These are phyloP conservation scores for Archivesica marissinica DNA, from an alignment of 1,140 invertebrate species.

Conservation along the genomic window DNA sequence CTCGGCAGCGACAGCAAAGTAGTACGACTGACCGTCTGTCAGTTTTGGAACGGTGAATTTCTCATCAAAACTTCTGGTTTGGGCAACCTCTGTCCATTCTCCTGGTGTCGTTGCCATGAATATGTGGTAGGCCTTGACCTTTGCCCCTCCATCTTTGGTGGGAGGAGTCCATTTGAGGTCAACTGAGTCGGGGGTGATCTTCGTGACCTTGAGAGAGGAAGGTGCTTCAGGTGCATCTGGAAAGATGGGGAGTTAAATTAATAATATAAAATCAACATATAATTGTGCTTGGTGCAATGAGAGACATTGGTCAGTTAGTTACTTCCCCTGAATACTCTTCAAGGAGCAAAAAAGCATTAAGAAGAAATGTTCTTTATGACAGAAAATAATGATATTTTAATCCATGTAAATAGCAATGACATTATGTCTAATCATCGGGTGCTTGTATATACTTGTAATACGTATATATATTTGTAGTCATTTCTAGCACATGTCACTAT, in stretches of 20 bases:
- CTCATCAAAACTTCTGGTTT: constrained; percentile 90
- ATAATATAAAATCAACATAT: not conserved
- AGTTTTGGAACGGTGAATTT: constrained; percentile 93
- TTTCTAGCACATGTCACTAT: too few relatives aligned
- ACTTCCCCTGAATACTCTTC: too few relatives aligned
- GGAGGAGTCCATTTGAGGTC: constrained; percentile 97
- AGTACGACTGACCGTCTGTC: constrained; percentile 93
- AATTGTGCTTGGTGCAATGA: too few relatives aligned
- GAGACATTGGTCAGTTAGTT: too few relatives aligned
- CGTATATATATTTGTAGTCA: too few relatives aligned
- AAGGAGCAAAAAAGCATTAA: too few relatives aligned
- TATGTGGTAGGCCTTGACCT: constrained; percentile 87
- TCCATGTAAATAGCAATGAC: too few relatives aligned
- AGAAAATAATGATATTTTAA: too few relatives aligned
- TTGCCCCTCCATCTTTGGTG: constrained; percentile 95
- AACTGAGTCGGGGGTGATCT: constrained; percentile 96
- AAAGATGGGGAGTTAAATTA: constrained; percentile 74
- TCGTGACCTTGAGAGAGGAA: constrained; percentile 89
- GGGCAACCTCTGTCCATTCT: constrained; percentile 77
- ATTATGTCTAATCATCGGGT: too few relatives aligned
- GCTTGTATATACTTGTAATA: too few relatives aligned
- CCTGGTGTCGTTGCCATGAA: constrained; percentile 79
- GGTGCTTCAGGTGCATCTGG: constrained; percentile 89
- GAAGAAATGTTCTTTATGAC: too few relatives aligned
- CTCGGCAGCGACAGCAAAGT: constrained; percentile 96